Base-by-base conservation (phyloP, 2,888 invertebrate genomes). In the Watsonalla binaria region DNA sequence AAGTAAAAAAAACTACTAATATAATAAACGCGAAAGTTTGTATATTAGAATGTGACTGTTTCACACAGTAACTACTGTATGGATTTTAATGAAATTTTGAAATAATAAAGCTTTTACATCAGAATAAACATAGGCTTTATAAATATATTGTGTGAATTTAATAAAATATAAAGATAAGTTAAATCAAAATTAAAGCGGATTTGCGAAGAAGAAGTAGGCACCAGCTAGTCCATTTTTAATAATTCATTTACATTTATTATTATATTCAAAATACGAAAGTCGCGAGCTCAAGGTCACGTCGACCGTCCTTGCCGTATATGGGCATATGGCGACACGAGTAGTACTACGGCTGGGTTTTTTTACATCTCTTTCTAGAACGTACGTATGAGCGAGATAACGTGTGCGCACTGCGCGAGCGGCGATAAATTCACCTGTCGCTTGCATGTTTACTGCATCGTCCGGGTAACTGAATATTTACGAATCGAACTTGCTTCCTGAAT, bases 291-390 rank as follows among this genome's bases (percentile, higher is more conserved):
- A 81, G 80, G 80, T 65, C 74, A 67, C 61, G 69, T 60, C 68
- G 61, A 63, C 53, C 82, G 84, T 74, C 84, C 84, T 84, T 83
- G 82, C 84, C 83, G 60, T 84, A 82, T 82, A 82, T 74, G 84
- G 84, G 65, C 65, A 63, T 72, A 76, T 72, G 73, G 67, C 73
- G 69, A 69, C 74, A 70, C 66, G 62, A 66, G 68, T 55, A 48
- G 39, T 37, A 64, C 63, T 63, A 59, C 58, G 58, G 60, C 64
- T 58, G 56, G 62, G 51, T 45, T 53, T 52, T n/a, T 61, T 54
- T 62, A 49, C 48, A 59, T 65, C 64, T 60, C 64, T 54, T 54
- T 70, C 65, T 47, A 54, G 56, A 66, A 39, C 37, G 54, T 48
- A 50, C 58, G 51, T 58, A 55, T 46, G 53, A 56, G 54, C 53